Conservation (phyloP, 1,140 invertebrate genomes). For the Anastrepha ludens region DNA sequence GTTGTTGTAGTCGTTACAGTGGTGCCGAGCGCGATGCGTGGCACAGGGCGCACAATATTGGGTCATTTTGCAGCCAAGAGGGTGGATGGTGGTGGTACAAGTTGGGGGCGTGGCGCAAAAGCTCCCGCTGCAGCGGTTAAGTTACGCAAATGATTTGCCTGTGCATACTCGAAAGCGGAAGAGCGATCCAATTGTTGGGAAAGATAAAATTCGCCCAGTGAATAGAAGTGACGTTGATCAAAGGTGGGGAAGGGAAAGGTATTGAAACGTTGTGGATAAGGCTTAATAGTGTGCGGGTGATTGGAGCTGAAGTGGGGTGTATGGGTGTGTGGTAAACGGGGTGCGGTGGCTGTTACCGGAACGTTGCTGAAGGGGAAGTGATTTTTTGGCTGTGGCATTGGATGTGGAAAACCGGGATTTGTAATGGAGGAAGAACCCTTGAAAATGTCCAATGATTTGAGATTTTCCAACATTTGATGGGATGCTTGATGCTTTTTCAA, state of each 20-base stretch:
- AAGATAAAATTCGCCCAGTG: conserved; percentile 69
- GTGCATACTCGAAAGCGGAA: conserved; percentile 73
- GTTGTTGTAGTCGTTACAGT: conserved; percentile 57
- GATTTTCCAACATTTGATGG: conserved; percentile 71
- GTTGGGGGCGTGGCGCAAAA: conserved; percentile 57
- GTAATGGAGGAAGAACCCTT: conserved; percentile 54
- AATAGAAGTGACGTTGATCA: conserved; percentile 70
- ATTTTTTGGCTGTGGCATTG: conserved; percentile 20
- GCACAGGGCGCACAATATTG: conserved; percentile 70
- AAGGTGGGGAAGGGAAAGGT: conserved; percentile 66
- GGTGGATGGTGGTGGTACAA: conserved; percentile 36
- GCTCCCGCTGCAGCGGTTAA: conserved; percentile 66
- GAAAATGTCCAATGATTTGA: conserved; percentile 67
- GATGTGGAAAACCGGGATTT: not conserved
- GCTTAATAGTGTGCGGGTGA: conserved; percentile 23
- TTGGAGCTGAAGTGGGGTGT: conserved; percentile 55
- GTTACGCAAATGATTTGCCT: conserved; percentile 69
- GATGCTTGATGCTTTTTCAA: conserved; percentile 81
- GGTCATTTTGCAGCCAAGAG: conserved; percentile 71
- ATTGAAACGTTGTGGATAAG: conserved; percentile 55
- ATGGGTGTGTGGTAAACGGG: conserved; percentile 55
- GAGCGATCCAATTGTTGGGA: conserved; percentile 70
- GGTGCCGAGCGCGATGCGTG: conserved; percentile 64
- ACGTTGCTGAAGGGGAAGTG: conserved; percentile 5
- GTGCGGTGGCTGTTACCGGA: conserved; percentile 11